Evolutionary conservation across 2,888 invertebrate species (phyloP), one percentile per base, ranked within the genome.

Genomic region (Oscheius sp.): DNA sequence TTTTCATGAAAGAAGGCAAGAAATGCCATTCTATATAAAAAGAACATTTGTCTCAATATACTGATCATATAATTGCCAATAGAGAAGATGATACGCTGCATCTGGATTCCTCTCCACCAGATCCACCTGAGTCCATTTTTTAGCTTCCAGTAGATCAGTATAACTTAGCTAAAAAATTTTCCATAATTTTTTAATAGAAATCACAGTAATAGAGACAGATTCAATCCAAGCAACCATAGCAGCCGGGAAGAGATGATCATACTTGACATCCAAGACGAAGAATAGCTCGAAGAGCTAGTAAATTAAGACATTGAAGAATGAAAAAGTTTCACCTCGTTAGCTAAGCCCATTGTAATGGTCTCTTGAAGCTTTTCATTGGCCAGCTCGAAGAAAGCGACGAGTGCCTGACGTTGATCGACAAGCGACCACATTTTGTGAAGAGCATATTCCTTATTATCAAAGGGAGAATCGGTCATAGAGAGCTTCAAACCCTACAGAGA

Each of bases 31-130:
- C 24, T 47, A 47, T 22, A 59, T 2, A 26, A 59, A 59, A 22
- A 59, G 44, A 4, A 59, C 59, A 44, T 59, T 59, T 17, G 59
- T 59, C n/a, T 59, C 59, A 41, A 59, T 59, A 5, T 22, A n/a
- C 1, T 8, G 1, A 20, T 59, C 59, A 30, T 59, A 59, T 14
- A 59, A 44, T 20, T 59, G 44, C 59, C 59, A 59, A 17, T 59
- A 59, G n/a, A 26, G 44, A 6, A 59, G 59, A 26, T 28, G 59
- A 24, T 44, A 59, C 12, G 30, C 41, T 2, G 59, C 41, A 0
- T 59, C 41, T 2, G 59, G 59, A 14, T 44, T 28, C 4, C 2
- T 44, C 17, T 24, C 17, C 28, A 44, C 17, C n/a, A 59, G 33
- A 28, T 8, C 26, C 0, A 4, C 0, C 20, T 54, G 20, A 1